These are phyloP conservation scores for Galerucella pusilla DNA, from an alignment of 2,888 invertebrate species.

Conservation along the genomic window DNA sequence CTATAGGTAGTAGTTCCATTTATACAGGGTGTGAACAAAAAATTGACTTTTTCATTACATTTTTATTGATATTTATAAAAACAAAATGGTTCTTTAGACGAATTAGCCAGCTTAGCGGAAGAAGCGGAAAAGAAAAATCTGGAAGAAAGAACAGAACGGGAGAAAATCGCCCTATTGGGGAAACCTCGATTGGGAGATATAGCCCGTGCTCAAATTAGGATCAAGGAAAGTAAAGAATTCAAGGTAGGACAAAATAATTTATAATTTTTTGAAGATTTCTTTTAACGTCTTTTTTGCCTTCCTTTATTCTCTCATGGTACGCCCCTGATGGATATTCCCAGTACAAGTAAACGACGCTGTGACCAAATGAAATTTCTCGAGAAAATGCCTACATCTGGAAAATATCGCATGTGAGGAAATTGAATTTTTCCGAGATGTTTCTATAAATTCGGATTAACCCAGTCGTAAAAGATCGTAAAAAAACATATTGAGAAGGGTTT, in stretches of 20 bases:
- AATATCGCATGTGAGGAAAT: slow-evolving; percentile 8
- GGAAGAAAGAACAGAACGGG: slow-evolving; percentile 80
- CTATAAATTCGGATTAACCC: not conserved
- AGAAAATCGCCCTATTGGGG: slow-evolving; percentile 90
- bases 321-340: not conserved
- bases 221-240: slow-evolving; percentile 98
- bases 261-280: not conserved
- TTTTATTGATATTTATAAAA: not conserved
- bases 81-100: slow-evolving; percentile 60
- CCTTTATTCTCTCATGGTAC: not conserved
- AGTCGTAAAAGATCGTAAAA: not conserved
- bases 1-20: too few species aligned
- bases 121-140: slow-evolving; percentile 74
- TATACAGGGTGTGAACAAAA: too few species aligned
- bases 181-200: slow-evolving; percentile 92
- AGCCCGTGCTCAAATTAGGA: slow-evolving; percentile 85
- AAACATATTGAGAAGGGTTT: not conserved
- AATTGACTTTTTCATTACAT: too few species aligned
- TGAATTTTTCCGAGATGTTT: slow-evolving; percentile 1
- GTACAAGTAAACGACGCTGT: not conserved
- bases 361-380: slow-evolving; percentile 22
- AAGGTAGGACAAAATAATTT: slow-evolving; percentile 74
- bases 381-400: slow-evolving; percentile 8
- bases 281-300: not conserved
- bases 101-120: slow-evolving; percentile 72